phyloP scores from a whole-genome alignment of 2,888 invertebrate genomes.

The Nycteola revayana region DNA sequence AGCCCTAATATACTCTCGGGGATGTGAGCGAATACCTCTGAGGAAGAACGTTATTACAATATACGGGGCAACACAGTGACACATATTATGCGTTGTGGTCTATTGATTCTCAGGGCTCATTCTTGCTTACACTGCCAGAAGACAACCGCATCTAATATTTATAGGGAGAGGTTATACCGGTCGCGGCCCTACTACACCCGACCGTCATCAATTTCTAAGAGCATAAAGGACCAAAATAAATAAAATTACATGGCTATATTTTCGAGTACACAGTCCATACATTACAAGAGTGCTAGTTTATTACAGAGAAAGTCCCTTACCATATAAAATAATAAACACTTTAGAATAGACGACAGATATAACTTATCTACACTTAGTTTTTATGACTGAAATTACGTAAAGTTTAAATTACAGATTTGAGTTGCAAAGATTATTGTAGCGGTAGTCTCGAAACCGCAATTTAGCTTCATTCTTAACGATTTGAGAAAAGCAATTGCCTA shows the following conservation, averaged over 20 bases:
- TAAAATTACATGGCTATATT: constrained; percentile 46
- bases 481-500: no score
- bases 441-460: no score
- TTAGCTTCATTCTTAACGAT: no score
- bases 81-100: constrained; percentile 44
- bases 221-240: constrained; percentile 42
- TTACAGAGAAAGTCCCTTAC: constrained; percentile 26
- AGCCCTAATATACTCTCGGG: constrained; percentile 39
- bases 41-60: constrained; percentile 44
- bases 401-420: no score
- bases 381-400: no score
- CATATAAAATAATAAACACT: no score
- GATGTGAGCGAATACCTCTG: constrained; percentile 36
- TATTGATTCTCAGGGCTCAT: constrained; percentile 51
- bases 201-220: constrained; percentile 52
- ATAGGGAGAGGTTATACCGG: constrained; percentile 45
- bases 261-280: constrained; percentile 36
- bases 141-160: constrained; percentile 60
- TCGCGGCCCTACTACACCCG: constrained; percentile 34
- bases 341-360: no score
- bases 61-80: constrained; percentile 34
- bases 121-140: constrained; percentile 30
- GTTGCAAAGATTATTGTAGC: no score
- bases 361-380: no score
- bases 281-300: constrained; percentile 34